A percentile compares a stretch with the other conserved stretches of the same genome.
These are phyloP conservation scores for Metridium senile DNA, from an alignment of 92 coral and sea anemone genomes.

Conservation along the genomic window DNA sequence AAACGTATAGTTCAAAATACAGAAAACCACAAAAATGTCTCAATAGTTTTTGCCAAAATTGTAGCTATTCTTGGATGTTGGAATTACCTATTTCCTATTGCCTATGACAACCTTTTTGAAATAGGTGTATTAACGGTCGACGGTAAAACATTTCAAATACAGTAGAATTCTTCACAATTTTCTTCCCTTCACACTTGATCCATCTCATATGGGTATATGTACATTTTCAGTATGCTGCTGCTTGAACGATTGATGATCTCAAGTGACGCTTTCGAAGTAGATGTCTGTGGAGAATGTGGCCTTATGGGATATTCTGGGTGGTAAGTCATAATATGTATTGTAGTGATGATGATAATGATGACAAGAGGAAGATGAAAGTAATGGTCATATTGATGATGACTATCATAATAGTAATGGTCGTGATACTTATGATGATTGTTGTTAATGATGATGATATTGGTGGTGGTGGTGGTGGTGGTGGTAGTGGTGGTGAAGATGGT, in stretches of 20 bases:
- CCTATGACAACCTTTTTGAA: no score
- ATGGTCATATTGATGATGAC: neutral
- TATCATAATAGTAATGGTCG: neutral
- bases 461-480: neutral
- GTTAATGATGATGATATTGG: neutral
- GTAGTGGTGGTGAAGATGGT: neutral
- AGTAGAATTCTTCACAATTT: no score
- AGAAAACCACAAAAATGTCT: no score
- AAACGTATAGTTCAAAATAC: no score
- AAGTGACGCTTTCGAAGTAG: constrained; percentile 94
- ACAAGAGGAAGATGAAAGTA: neutral
- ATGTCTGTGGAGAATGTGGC: constrained; percentile 97
- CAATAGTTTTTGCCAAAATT: no score
- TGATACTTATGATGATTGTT: neutral
- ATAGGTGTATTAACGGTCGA: no score
- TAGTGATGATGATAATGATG: neutral
- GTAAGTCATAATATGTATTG: constrained; percentile 47
- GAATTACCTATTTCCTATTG: no score
- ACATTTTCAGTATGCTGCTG: constrained; percentile 75
- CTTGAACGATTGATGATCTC: constrained; percentile 95
- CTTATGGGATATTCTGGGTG: constrained; percentile 98
- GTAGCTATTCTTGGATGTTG: no score
- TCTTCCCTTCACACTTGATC: no score
- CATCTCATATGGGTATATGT: no score
- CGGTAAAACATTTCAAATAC: no score